Conservation (phyloP, 2,888 invertebrate genomes). For the Hirtodrosophila alboralis region DNA sequence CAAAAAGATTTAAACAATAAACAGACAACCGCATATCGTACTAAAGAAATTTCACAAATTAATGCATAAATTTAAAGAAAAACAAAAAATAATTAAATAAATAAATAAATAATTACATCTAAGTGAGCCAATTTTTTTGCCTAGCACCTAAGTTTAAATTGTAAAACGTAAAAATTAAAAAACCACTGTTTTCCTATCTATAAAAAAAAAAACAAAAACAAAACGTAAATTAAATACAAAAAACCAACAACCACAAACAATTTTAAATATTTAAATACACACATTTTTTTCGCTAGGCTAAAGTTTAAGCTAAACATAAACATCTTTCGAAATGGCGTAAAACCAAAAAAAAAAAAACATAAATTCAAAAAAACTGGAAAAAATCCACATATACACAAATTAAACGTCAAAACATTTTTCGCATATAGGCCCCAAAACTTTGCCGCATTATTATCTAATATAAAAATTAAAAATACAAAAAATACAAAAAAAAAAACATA, state of each 20-base stretch:
- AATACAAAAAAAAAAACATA: conserved; percentile 50
- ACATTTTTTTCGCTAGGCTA: conserved; percentile 69
- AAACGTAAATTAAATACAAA: conserved; percentile 31
- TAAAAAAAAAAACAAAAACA: conserved; percentile 40
- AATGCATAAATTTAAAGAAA: conserved; percentile 34
- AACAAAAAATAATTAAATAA: conserved; percentile 26
- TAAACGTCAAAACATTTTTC: conserved; percentile 51
- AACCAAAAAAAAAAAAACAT: conserved; percentile 42
- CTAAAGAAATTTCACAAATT: conserved; percentile 60
- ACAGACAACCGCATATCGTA: conserved; percentile 69
- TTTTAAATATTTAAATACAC: conserved; percentile 47
- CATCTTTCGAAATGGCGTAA: conserved; percentile 47
- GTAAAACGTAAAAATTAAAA: conserved; percentile 47
- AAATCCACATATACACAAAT: conserved; percentile 23
- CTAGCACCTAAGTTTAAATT: conserved; percentile 66
- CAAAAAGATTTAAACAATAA: conserved; percentile 36
- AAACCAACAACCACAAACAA: conserved; percentile 36
- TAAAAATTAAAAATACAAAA: conserved; percentile 30
- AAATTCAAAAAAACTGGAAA: conserved; percentile 17
- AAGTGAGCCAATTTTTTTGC: conserved; percentile 74
- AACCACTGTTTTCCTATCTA: conserved; percentile 70
- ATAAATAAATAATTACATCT: conserved; percentile 30
- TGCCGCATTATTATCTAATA: conserved; percentile 72
- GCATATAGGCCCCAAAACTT: conserved; percentile 72
- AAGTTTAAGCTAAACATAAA: conserved; percentile 49